These are phyloP conservation scores for Drosophila subobscura DNA, from an alignment of 1,140 invertebrate genomes.

Conservation along the genomic window DNA sequence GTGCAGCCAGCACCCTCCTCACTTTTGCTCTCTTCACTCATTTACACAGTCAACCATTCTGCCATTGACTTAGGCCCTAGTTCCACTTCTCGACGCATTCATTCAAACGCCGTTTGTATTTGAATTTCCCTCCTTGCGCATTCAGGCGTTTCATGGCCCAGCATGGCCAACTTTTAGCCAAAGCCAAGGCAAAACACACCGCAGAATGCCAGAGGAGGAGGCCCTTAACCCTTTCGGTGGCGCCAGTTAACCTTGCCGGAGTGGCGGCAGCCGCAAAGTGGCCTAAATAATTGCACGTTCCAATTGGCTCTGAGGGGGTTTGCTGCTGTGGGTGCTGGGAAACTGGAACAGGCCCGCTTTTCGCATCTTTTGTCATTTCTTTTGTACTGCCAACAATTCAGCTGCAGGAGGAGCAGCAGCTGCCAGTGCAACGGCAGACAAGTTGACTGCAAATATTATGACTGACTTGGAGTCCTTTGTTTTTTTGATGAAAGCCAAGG, in stretches of 20 bases:
- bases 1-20: slow-evolving; percentile 4
- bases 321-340: background rate
- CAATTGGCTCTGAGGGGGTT: slow-evolving; percentile 48
- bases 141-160: slow-evolving; percentile 67
- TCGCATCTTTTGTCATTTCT: slow-evolving; percentile 47
- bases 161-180: slow-evolving; percentile 42
- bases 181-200: slow-evolving; percentile 32
- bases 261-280: slow-evolving; percentile 13
- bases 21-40: slow-evolving; percentile 29
- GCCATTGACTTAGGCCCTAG: slow-evolving; percentile 41
- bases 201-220: background rate
- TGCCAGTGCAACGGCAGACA: slow-evolving; percentile 36
- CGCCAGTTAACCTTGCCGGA: slow-evolving; percentile 43
- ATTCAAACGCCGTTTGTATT: slow-evolving; percentile 65
- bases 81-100: slow-evolving; percentile 64
- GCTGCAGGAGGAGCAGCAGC: slow-evolving; percentile 32
- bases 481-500: slow-evolving; percentile 21
- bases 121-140: slow-evolving; percentile 72
- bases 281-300: slow-evolving; percentile 58
- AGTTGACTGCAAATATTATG: slow-evolving; percentile 58
- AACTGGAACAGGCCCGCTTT: slow-evolving; percentile 25
- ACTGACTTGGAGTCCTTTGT: slow-evolving; percentile 15
- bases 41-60: slow-evolving; percentile 65
- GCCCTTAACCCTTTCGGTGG: slow-evolving; percentile 15
- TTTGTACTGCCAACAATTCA: slow-evolving; percentile 56